A percentile compares a stretch with the other conserved stretches of the same genome.
Conservation (phyloP, 2,113 vertebrate species). For the Podarcis cretensis region DNA sequence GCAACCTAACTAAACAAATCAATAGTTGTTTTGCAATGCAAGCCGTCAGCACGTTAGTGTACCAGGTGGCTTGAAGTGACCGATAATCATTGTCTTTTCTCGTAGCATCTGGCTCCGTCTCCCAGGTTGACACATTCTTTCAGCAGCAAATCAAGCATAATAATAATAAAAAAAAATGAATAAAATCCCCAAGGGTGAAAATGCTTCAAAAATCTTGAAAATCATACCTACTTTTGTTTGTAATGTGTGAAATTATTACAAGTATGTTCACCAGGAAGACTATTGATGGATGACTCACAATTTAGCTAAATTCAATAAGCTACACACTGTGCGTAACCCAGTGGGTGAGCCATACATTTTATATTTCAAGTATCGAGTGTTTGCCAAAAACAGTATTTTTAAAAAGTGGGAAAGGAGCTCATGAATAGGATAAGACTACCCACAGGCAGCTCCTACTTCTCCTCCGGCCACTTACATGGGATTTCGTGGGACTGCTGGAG, state of each 20-base stretch:
- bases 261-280: conserved; percentile 80
- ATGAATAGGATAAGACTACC: conserved; percentile 80
- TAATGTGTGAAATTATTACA: conserved; percentile 82
- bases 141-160: conserved; percentile 47
- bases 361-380: conserved; percentile 83
- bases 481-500: conserved; percentile 67
- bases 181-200: conserved; percentile 68
- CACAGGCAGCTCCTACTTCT: conserved; percentile 75
- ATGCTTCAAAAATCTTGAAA: conserved; percentile 75
- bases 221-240: conserved; percentile 80
- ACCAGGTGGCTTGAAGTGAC: conserved; percentile 49
- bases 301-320: conserved; percentile 87
- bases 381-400: conserved; percentile 86
- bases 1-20: neutral
- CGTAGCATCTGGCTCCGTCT: conserved; percentile 42
- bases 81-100: conserved; percentile 26
- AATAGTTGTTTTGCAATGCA: neutral
- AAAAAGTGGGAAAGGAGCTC: conserved; percentile 78
- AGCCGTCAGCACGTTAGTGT: neutral
- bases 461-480: conserved; percentile 77
- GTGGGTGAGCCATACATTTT: conserved; percentile 83
- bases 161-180: conserved; percentile 37
- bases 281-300: conserved; percentile 83
- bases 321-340: conserved; percentile 80
- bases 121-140: conserved; percentile 63